Evolutionary conservation across 1,140 invertebrate species (phyloP).

Genomic region (Drosophila parvula): DNA sequence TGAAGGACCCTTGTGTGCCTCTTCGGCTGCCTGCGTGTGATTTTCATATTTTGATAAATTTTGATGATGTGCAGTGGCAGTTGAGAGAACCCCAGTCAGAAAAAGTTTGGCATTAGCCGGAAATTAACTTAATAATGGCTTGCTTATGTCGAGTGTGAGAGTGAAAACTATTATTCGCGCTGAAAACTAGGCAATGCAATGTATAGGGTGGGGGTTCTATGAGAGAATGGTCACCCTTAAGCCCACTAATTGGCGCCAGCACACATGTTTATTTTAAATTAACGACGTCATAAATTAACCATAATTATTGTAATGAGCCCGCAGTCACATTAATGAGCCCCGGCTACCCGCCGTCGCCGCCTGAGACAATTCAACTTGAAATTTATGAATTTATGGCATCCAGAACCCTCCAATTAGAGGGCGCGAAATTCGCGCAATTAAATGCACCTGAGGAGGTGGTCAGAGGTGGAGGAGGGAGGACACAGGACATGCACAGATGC

Average conservation of each 20-base stretch:
- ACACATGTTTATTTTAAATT: conserved; percentile 58
- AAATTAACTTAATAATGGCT: conserved; percentile 73
- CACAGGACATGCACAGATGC: conserved; percentile 25
- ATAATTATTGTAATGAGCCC: conserved; percentile 79
- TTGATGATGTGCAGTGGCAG: conserved; percentile 62
- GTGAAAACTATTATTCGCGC: conserved; percentile 33
- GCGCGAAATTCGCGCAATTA: conserved; percentile 80
- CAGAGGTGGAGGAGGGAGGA: conserved; percentile 16
- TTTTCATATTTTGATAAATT: conserved; percentile 79
- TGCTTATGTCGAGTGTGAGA: conserved; percentile 19
- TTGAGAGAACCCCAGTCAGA: conserved; percentile 9
- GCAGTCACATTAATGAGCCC: conserved; percentile 68
- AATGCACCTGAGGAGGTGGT: conserved; percentile 83
- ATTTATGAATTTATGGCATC: conserved; percentile 79
- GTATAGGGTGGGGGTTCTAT: no score
- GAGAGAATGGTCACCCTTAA: conserved; percentile 1
- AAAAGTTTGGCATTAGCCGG: conserved; percentile 55
- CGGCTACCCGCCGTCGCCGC: conserved; percentile 9
- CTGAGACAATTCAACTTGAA: conserved; percentile 78
- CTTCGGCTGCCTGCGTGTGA: conserved; percentile 35
- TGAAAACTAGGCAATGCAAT: not conserved
- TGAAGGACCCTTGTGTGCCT: conserved; percentile 2
- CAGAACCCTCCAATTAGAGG: no score
- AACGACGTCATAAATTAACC: conserved; percentile 79
- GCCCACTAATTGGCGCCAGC: conserved; percentile 25